Base-by-base conservation (phyloP, 2,888 invertebrate species). In the Clusia tigrina region DNA sequence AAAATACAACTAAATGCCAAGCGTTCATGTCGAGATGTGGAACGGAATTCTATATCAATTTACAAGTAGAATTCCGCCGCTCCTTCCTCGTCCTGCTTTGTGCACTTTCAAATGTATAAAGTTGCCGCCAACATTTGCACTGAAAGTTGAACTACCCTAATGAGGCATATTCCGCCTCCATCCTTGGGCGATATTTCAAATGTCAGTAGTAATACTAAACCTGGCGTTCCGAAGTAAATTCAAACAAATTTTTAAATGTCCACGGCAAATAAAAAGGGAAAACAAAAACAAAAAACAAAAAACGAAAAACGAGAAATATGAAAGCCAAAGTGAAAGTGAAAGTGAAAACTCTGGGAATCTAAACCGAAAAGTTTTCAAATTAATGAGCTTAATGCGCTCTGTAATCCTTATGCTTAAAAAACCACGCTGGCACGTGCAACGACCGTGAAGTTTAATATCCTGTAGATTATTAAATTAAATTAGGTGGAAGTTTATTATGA, bases 401-500 rank as follows among this genome's bases (percentile, higher is more conserved):
- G 42, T n/a, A 15, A 42, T 3, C 42, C 32, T 6, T n/a, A 3
- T 42, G 3, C 42, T 42, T n/a, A 15, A 42, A 32, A 9, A 32
- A 32, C 32, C 9, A 10, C 6, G 42, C 9, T 17, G n/a, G 42
- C 25, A 25, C n/a, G n/a, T 57, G 2, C 20, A n/a, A 23, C 42
- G 6, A 48, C 46, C 62, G 37, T 46, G 62, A 54, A 51, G 15
- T 38, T n/a, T 25, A 46, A 15, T 42, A 55, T 52, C 66, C 61
- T 66, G 68, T 64, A 66, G 68, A 66, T 66, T 68, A 66, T 68
- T 68, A 64, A 66, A 68, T 68, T 68, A 66, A 66, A 68, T 68
- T 68, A 48, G 5, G 48, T 15, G 18, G 48, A 18, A 48, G 48
- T 20, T 48, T 48, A n/a, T n/a, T n/a, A n/a, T n/a, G n/a, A n/a